Conservation (phyloP, 1,140 invertebrate genomes). For the Sinonovacula constricta region DNA sequence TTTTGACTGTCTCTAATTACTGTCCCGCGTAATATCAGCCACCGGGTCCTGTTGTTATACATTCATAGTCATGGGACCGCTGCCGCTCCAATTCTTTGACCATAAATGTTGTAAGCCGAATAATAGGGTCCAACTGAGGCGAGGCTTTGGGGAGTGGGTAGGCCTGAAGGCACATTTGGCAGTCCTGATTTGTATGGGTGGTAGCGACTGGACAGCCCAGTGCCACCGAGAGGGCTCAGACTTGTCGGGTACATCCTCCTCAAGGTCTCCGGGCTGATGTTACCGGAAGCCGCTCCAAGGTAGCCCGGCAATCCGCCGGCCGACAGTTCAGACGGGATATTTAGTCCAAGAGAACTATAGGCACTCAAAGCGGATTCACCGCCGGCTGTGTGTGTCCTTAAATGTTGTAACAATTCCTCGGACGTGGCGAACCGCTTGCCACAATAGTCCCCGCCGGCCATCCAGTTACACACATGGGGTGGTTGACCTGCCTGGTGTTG, state of each 20-base stretch:
- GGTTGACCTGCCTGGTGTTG: no score
- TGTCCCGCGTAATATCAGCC: neutral
- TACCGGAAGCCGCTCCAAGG: slow-evolving; percentile 79
- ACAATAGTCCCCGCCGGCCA: slow-evolving; percentile 91
- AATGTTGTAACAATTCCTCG: slow-evolving; percentile 96
- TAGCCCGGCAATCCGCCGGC: slow-evolving; percentile 53
- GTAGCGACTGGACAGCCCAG: slow-evolving; percentile 85
- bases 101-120: slow-evolving; percentile 94
- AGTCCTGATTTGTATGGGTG: slow-evolving; percentile 87
- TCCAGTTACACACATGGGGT: slow-evolving; percentile 96
- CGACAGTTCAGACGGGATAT: slow-evolving; percentile 62
- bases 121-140: slow-evolving; percentile 85
- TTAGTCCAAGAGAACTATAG: slow-evolving; percentile 59
- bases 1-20: no score
- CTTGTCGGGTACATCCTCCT: slow-evolving; percentile 90
- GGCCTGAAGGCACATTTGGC: slow-evolving; percentile 58
- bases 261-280: slow-evolving; percentile 79
- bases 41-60: neutral
- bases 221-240: slow-evolving; percentile 86
- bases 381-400: slow-evolving; percentile 92
- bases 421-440: slow-evolving; percentile 95
- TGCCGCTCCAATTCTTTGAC: slow-evolving; percentile 91
- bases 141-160: slow-evolving; percentile 82
- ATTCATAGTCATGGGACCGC: slow-evolving; percentile 85
- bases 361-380: slow-evolving; percentile 78